A percentile compares a stretch with the other conserved stretches of the same genome.
These are phyloP conservation scores for Labia minor DNA, from an alignment of 2,888 invertebrate genomes.

Conservation along the genomic window DNA sequence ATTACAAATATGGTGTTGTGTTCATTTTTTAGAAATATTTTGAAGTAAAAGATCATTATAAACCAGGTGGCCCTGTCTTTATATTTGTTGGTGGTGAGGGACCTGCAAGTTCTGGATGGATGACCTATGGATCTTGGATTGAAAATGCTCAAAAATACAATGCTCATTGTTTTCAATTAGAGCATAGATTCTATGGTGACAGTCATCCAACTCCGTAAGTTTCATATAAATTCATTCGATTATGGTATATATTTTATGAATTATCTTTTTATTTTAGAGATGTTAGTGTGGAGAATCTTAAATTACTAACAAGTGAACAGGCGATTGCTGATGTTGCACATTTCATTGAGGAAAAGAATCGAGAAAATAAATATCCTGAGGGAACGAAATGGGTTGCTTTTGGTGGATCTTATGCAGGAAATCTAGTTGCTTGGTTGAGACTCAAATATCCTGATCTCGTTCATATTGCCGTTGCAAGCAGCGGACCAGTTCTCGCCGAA, in stretches of 20 bases:
- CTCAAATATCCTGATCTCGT: conserved; percentile 48
- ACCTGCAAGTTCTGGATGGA: conserved; percentile 70
- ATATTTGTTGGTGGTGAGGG: conserved; percentile 93
- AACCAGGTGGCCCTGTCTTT: conserved; percentile 73
- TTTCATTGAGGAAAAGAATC: conserved; percentile 40
- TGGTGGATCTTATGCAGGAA: conserved; percentile 50
- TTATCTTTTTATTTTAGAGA: conserved; percentile 35
- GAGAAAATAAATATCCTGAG: background rate
- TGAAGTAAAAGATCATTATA: conserved; percentile 60
- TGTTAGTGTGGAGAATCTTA: conserved; percentile 45
- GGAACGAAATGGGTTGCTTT: conserved; percentile 39
- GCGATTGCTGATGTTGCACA: conserved; percentile 55
- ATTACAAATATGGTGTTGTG: no score
- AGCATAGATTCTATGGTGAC: conserved; percentile 89
- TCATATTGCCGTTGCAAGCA: conserved; percentile 45
- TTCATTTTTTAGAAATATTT: conserved; percentile 57
- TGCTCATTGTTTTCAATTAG: conserved; percentile 76
- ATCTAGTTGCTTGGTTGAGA: conserved; percentile 49
- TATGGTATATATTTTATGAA: no score
- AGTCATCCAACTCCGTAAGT: conserved; percentile 73
- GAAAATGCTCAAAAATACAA: conserved; percentile 66
- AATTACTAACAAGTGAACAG: conserved; percentile 52
- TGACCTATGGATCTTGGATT: conserved; percentile 78
- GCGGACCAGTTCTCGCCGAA: conserved; percentile 47
- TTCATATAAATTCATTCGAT: no score